These are phyloP conservation scores for Acyrthosiphon pisum DNA, from an alignment of 1,140 invertebrate genomes.

Conservation along the genomic window DNA sequence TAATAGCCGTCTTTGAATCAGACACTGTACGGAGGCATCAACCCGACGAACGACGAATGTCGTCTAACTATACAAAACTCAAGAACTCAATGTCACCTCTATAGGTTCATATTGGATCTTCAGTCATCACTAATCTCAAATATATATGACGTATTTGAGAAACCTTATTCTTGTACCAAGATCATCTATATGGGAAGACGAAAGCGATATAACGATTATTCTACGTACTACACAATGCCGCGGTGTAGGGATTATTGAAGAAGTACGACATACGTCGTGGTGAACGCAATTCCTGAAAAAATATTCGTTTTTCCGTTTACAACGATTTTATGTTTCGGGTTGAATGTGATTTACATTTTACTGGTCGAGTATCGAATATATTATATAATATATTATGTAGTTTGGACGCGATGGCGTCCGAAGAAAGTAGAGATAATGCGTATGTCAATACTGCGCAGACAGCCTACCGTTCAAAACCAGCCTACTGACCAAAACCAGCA, in stretches of 20 bases:
- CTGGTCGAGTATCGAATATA: too few relatives aligned
- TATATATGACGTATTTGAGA: too few relatives aligned
- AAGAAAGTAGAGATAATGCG: neutral
- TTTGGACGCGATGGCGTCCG: neutral
- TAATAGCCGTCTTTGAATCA: too few relatives aligned
- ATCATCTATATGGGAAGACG: neutral
- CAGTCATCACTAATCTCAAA: too few relatives aligned
- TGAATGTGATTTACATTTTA: neutral
- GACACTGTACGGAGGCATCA: too few relatives aligned
- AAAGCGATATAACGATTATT: neutral
- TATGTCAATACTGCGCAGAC: neutral
- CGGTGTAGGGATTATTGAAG: neutral
- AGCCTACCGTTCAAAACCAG: too few relatives aligned
- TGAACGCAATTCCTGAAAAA: neutral
- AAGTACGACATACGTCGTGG: neutral
- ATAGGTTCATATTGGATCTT: too few relatives aligned
- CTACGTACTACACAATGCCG: neutral
- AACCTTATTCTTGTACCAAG: neutral
- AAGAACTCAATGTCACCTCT: neutral
- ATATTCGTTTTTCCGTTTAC: neutral
- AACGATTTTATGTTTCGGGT: neutral
- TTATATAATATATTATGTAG: neutral
- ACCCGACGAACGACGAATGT: neutral
- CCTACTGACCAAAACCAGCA: neutral
- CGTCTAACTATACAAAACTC: neutral